phyloP scores from a whole-genome alignment of 2,797 vertebrate genomes.

The Lacerta viridis region DNA sequence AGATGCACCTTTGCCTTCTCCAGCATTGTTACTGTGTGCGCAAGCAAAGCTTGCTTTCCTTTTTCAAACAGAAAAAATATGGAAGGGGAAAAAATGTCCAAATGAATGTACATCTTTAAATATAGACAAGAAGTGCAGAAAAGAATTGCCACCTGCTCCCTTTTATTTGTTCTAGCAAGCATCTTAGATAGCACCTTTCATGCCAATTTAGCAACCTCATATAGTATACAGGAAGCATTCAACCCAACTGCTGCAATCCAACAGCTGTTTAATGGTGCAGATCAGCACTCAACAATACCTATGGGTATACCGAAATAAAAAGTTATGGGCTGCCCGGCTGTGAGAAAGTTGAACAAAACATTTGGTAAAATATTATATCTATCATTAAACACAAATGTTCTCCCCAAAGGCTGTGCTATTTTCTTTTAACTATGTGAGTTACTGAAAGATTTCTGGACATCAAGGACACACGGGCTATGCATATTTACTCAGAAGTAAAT shows the following conservation, averaged over 20 bases:
- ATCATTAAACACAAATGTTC: neutral
- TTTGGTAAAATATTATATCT: constrained; percentile 25
- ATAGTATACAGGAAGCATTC: constrained; percentile 14
- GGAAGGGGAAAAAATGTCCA: neutral
- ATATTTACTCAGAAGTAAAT: constrained; percentile 7
- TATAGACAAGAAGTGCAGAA: constrained; percentile 1
- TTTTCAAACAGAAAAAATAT: neutral
- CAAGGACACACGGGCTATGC: neutral
- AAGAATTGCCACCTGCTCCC: constrained; percentile 41
- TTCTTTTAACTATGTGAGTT: constrained; percentile 11
- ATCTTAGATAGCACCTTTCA: constrained; percentile 27
- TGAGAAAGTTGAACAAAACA: constrained; percentile 40
- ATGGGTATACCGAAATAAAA: neutral
- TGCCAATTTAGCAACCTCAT: neutral
- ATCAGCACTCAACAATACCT: neutral
- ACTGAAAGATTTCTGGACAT: neutral
- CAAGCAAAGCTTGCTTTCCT: neutral
- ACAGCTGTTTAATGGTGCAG: constrained; percentile 24
- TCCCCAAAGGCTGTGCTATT: neutral
- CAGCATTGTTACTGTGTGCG: neutral
- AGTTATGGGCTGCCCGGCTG: neutral
- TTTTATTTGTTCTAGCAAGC: constrained; percentile 35
- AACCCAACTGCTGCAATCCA: constrained; percentile 23
- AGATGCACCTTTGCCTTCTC: neutral
- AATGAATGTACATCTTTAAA: neutral